Evolutionary conservation across 2,113 vertebrate species (phyloP), one percentile per base, ranked within the genome.

Genomic region (Poeciliopsis turrubarensis): DNA sequence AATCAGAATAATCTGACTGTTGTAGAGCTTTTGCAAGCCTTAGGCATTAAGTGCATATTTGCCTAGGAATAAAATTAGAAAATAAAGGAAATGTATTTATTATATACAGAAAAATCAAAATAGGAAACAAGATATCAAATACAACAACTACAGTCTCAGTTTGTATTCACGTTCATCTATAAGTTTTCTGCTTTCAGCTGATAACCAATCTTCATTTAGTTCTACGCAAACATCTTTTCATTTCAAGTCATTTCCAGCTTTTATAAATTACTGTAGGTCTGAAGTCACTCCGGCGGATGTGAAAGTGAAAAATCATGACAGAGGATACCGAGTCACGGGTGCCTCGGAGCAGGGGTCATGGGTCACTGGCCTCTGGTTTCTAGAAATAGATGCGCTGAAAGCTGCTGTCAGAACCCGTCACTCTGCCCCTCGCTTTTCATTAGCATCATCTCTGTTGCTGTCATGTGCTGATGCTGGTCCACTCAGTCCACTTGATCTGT

Each of bases 401-500:
- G 77, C 69, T 61, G n/a, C 79, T 71, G 79, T 89, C 86, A 83
- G 60, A 68, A 8, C 44, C 30, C 32, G 37, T 80, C 73, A 77
- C 10, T 51, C 25, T 25, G 62, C 62, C 86, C 64, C 65, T 75
- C 65, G 29, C 5, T 65, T 31, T 77, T 74, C 29, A 80, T 83
- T 29, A 63, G 51, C 31, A 68, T 65, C 44, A 60, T 63, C 32
- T 39, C 37, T 34, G 57, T 76, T 65, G 17, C 34, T 44, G n/a
- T 77, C 54, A 68, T 72, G 37, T 37, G 26, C 70, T 73, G 27
- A 57, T 77, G 64, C 63, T 65, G 26, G 60, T 70, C 34, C 1
- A 72, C 73, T 89, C 78, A 90, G 70, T 88, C 78, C 41, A 74
- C 31, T 62, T 76, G 73, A 34, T 91, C 87, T 68, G 77, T 39